Percentiles rank a stretch among this genome's conserved stretches.
Evolutionary conservation across 1,140 invertebrate genomes (phyloP).

Genomic region (Thaumatotibia leucotreta): DNA sequence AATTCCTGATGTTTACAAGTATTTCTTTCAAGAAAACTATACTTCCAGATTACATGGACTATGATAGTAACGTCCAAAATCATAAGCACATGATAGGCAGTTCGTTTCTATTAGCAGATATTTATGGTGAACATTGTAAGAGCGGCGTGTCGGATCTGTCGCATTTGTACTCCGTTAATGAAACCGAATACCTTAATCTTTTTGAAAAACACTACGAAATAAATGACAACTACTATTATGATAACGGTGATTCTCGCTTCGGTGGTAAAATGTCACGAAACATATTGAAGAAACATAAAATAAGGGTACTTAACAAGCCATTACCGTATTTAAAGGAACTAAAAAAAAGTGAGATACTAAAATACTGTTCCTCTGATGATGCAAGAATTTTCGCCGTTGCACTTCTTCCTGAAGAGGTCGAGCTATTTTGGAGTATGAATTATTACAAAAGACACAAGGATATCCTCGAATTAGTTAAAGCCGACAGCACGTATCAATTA

Average conservation of each 20-base stretch:
- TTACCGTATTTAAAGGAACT: slow-evolving; percentile 34
- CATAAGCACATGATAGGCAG: slow-evolving; percentile 26
- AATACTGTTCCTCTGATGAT: slow-evolving; percentile 36
- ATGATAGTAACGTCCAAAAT: neutral
- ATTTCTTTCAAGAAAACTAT: slow-evolving; percentile 27
- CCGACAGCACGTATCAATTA: slow-evolving; percentile 33
- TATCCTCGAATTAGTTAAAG: slow-evolving; percentile 37
- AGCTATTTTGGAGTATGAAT: slow-evolving; percentile 42
- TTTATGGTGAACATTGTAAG: neutral
- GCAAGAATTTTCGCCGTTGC: slow-evolving; percentile 34
- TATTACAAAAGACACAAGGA: slow-evolving; percentile 28
- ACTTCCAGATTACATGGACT: slow-evolving; percentile 8
- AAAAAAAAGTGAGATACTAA: slow-evolving; percentile 29
- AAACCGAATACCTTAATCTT: slow-evolving; percentile 28
- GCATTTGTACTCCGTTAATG: slow-evolving; percentile 27
- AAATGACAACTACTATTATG: neutral
- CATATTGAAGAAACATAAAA: slow-evolving; percentile 47
- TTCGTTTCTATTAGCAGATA: slow-evolving; percentile 25
- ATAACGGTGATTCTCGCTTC: slow-evolving; percentile 3
- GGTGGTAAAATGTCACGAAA: slow-evolving; percentile 40
- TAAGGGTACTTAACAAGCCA: slow-evolving; percentile 34
- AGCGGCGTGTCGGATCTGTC: slow-evolving; percentile 15
- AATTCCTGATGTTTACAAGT: slow-evolving; percentile 17
- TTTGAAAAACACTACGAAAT: slow-evolving; percentile 23
- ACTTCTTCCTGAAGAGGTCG: slow-evolving; percentile 26